These are phyloP conservation scores for Notarius quadriscutis DNA, from an alignment of 2,113 vertebrate species.

Conservation along the genomic window DNA sequence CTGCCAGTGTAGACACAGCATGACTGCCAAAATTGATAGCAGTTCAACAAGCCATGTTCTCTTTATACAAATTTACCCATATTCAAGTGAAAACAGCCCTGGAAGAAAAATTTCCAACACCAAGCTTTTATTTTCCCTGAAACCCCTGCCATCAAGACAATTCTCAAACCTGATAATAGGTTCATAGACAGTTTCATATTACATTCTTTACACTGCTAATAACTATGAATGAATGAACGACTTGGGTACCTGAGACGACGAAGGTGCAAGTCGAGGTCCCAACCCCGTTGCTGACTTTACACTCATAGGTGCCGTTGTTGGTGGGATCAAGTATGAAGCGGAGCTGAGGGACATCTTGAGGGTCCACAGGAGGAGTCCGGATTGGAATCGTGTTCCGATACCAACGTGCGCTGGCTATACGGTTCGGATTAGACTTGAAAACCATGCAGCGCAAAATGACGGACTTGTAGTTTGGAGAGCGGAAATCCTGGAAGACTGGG, in stretches of 20 bases:
- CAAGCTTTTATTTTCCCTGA: background rate
- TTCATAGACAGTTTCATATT: background rate
- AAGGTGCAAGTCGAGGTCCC: conserved; percentile 86
- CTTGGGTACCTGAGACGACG: conserved; percentile 82
- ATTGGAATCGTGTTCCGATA: conserved; percentile 81
- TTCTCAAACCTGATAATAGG: background rate
- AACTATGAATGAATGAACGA: background rate
- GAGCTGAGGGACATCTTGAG: conserved; percentile 82
- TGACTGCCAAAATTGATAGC: background rate
- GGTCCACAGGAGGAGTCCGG: conserved; percentile 71
- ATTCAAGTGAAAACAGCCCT: background rate
- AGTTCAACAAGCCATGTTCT: background rate
- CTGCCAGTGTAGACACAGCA: background rate
- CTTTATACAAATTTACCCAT: background rate
- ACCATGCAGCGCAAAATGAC: conserved; percentile 85
- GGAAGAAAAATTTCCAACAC: background rate
- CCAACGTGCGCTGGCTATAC: conserved; percentile 84
- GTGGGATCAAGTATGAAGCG: conserved; percentile 82
- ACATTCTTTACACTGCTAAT: background rate
- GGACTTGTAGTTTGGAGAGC: conserved; percentile 78
- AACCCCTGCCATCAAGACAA: background rate
- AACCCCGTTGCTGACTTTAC: conserved; percentile 87
- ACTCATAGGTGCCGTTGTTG: conserved; percentile 88
- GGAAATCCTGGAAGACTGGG: conserved; percentile 83
- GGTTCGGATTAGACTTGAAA: conserved; percentile 84